Conservation (phyloP, 1,140 invertebrate species). For the Lucilia sericata region DNA sequence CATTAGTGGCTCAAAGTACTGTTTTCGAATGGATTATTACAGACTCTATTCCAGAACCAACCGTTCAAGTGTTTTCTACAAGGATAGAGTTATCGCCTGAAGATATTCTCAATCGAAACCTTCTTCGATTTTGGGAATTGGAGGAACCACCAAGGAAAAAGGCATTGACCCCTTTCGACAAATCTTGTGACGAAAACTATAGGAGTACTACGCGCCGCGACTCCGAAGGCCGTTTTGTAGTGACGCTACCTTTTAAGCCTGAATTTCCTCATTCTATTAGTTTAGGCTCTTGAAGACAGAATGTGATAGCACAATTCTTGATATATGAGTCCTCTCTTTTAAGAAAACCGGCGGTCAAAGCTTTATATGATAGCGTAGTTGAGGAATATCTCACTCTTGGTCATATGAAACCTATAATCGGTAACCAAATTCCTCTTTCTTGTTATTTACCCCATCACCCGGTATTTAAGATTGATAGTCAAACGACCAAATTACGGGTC, state of each 20-base stretch:
- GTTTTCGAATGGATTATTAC: constrained; percentile 21
- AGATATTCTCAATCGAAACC: neutral
- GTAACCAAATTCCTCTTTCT: neutral
- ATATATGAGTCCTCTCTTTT: neutral
- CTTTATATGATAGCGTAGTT: neutral
- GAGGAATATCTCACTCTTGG: neutral
- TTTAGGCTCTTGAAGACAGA: neutral
- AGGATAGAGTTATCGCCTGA: neutral
- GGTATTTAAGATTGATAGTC: constrained; percentile 49
- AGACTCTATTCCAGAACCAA: neutral
- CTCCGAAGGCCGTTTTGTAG: neutral
- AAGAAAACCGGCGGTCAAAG: neutral
- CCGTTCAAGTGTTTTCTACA: neutral
- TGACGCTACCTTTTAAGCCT: neutral
- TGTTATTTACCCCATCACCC: constrained; percentile 61
- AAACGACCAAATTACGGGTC: neutral
- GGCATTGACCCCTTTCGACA: neutral
- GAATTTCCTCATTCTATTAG: neutral
- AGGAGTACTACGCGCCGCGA: neutral
- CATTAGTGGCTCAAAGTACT: neutral
- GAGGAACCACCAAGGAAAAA: neutral
- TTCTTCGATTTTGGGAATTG: constrained; percentile 18
- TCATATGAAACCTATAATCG: neutral
- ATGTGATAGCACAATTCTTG: neutral
- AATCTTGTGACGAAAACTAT: neutral